Evolutionary conservation across 2,113 vertebrate species (phyloP).

Genomic region (Xiphophorus hellerii): DNA sequence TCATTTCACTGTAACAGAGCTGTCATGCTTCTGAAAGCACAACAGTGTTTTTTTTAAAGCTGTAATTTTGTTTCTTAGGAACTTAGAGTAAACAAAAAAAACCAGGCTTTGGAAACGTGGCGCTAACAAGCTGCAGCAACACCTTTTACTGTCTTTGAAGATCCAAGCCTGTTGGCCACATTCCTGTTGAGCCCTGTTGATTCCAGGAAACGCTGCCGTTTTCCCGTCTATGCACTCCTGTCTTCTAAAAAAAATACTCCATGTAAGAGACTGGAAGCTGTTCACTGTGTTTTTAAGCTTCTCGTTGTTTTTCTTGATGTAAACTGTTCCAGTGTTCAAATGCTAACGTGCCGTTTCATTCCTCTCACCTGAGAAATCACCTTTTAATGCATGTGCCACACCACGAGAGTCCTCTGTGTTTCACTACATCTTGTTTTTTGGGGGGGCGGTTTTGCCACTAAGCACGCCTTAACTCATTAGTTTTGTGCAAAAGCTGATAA

Average conservation of each 20-base stretch:
- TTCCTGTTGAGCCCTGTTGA: constrained; percentile 32
- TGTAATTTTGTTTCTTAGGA: constrained; percentile 13
- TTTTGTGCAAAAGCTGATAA: constrained; percentile 13
- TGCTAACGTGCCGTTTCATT: background rate
- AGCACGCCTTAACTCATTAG: constrained; percentile 44
- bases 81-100: background rate
- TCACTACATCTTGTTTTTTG: background rate
- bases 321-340: background rate
- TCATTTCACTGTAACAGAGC: constrained; percentile 35
- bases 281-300: constrained; percentile 23
- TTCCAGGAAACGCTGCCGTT: constrained; percentile 4
- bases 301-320: background rate
- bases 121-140: constrained; percentile 11
- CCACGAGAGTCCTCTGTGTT: background rate
- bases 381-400: constrained; percentile 9
- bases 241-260: constrained; percentile 27
- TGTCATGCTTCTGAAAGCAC: constrained; percentile 1
- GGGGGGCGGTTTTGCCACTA: constrained; percentile 9
- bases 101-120: background rate
- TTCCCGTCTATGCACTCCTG: constrained; percentile 37
- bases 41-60: constrained; percentile 18
- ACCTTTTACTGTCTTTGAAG: constrained; percentile 12
- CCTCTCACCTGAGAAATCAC: background rate
- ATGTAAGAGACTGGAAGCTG: constrained; percentile 4
- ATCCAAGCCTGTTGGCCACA: constrained; percentile 6